Conservation (phyloP, 2,797 vertebrate genomes). For the Erpetoichthys calabaricus region DNA sequence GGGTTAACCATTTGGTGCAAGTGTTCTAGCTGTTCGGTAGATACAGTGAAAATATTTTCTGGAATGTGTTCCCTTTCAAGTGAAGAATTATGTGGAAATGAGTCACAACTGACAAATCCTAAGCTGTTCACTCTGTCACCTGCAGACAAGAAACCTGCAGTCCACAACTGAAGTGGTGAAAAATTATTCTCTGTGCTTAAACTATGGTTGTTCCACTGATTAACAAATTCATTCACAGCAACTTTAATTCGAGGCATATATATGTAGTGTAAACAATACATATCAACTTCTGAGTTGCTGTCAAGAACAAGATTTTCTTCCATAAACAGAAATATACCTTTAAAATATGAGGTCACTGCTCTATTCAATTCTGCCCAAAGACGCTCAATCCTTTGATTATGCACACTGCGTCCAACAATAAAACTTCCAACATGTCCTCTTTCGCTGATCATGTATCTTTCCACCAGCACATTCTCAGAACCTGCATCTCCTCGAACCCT, state of each 20-base stretch:
- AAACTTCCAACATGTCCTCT: no score
- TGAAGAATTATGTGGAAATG: background rate
- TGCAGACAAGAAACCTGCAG: background rate
- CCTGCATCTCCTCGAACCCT: background rate
- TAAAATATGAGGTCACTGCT: background rate
- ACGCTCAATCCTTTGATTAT: background rate
- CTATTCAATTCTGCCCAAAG: background rate
- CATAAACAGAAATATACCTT: background rate
- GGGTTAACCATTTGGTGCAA: background rate
- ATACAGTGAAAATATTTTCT: background rate
- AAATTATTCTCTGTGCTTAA: background rate
- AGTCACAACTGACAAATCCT: background rate
- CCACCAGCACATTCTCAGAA: background rate
- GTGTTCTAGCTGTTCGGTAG: background rate
- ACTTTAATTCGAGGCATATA: background rate
- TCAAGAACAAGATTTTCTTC: background rate
- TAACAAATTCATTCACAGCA: background rate
- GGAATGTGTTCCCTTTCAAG: background rate
- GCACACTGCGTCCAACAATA: no score
- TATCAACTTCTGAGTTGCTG: background rate
- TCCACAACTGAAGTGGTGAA: background rate
- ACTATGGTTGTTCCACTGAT: background rate
- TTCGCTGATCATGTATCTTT: no score
- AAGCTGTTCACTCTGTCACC: background rate
- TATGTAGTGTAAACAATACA: background rate